Evolutionary conservation across 2,888 invertebrate species (phyloP), one percentile per base, ranked within the genome.

Genomic region (Lasioglossum morio): DNA sequence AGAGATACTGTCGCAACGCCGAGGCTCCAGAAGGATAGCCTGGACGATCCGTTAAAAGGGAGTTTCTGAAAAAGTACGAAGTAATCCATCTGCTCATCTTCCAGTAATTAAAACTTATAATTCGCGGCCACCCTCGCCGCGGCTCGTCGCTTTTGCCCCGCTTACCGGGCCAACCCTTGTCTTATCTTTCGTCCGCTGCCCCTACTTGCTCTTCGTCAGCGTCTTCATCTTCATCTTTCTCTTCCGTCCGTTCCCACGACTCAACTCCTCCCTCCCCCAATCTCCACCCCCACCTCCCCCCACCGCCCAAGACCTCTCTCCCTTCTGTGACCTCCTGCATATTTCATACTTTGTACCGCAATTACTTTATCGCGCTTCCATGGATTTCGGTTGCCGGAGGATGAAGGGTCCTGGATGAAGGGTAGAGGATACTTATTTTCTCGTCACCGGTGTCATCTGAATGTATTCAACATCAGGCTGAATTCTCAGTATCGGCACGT

Each of bases 71-170:
- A 91, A 91, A 89, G 87, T 88, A 87, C 87, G 85, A 89, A 91
- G 93, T 92, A 93, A 94, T 93, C 92, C 92, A 93, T 94, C 92
- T 89, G 90, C 94, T 93, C 93, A 91, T 94, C 94, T 92, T 91
- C 88, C 92, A 93, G 93, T 94, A 94, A 94, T 94, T 94, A 94
- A 94, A 94, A 94, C 93, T 94, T 94, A 93, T 94, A 94, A 94
- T 93, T 94, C 92, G 92, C 88, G 89, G 91, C 87, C 91, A 82
- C 87, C 89, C 85, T 77, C 85, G 72, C 53, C 53, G 30, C 34
- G 79, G 40, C 80, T 81, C 83, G 86, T 86, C 82, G 77, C 82
- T 79, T 84, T 85, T 77, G 75, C 82, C 80, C 82, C 73, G 76
- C 75, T 53, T 53, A 63, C 82, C 79, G 75, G 72, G 79, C 79